phyloP scores from a whole-genome alignment of 2,113 vertebrate species.

The Leptobrachium leishanense region DNA sequence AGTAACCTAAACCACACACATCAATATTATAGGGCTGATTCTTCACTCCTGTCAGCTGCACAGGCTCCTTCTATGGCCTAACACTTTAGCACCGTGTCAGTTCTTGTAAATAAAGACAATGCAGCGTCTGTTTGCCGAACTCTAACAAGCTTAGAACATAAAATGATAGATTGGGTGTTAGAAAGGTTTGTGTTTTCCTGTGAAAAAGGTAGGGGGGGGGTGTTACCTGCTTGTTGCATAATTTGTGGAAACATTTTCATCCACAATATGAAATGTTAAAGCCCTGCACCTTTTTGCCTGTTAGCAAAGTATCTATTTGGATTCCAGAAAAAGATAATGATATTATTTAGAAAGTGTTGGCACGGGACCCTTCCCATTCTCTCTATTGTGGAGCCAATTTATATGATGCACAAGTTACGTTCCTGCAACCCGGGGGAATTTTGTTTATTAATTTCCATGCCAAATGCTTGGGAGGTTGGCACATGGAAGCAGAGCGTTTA shows the following conservation, averaged over 20 bases:
- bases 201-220: not conserved
- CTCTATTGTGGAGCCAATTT: constrained; percentile 45
- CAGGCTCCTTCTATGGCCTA: not conserved
- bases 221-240: constrained; percentile 11
- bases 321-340: constrained; percentile 47
- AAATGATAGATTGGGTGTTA: not conserved
- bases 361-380: constrained; percentile 20
- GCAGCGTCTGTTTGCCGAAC: constrained; percentile 5
- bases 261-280: constrained; percentile 37
- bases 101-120: constrained; percentile 26
- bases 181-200: no score
- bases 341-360: constrained; percentile 47
- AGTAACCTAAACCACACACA: constrained; percentile 15
- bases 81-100: constrained; percentile 19
- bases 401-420: constrained; percentile 38
- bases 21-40: constrained; percentile 3
- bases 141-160: not conserved
- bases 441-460: constrained; percentile 46
- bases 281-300: constrained; percentile 36
- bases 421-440: constrained; percentile 35
- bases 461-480: constrained; percentile 46
- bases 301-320: constrained; percentile 25
- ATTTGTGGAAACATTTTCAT: constrained; percentile 8
- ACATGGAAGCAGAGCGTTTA: constrained; percentile 37
- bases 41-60: constrained; percentile 2